Base-by-base conservation (phyloP, 2,888 invertebrate genomes). In the Tortrix viridana region DNA sequence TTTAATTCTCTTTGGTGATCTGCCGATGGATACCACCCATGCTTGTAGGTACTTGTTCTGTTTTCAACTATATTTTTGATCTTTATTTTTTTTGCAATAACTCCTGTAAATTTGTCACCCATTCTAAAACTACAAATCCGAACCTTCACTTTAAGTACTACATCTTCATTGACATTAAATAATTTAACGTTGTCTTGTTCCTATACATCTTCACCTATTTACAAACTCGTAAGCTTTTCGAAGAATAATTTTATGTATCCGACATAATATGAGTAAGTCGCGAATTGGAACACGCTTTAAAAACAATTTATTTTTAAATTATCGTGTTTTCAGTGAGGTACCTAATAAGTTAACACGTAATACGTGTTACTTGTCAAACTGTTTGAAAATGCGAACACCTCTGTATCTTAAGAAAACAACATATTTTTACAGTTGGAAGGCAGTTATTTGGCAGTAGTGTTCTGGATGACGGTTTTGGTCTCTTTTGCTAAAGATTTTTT, bases 251-350 rank as follows among this genome's bases (percentile, higher is more conserved):
- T 61, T 55, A 66, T 63, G 61, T 60, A 71, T 71, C 67, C 67
- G 65, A 58, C 65, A 67, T 52, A 58, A 47, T 60, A 64, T 65
- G 68, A 72, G 69, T 68, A 74, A 76, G 69, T 72, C 70, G 55
- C 59, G 65, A 75, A 70, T 73, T 74, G 69, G 73, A 69, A 64
- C 73, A 69, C 69, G 71, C 69, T 71, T 67, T 69, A 72, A 71
- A 72, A 71, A 69, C 63, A 66, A 63, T 70, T 71, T 74, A 69
- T 73, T 73, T 76, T 71, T 72, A 67, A 67, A 50, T 52, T 22
- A 56, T 68, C 48, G 48, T 56, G 69, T 53, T 53, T 58, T 61
- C 64, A 66, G 57, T 63, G 50, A 32, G 48, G 32, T 32, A n/a
- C n/a, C n/a, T n/a, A 32, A 32, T 32, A 32, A 32, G 32, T 32